Evolutionary conservation across 1,140 invertebrate genomes (phyloP).

Genomic region (Schlechtendalia chinensis): DNA sequence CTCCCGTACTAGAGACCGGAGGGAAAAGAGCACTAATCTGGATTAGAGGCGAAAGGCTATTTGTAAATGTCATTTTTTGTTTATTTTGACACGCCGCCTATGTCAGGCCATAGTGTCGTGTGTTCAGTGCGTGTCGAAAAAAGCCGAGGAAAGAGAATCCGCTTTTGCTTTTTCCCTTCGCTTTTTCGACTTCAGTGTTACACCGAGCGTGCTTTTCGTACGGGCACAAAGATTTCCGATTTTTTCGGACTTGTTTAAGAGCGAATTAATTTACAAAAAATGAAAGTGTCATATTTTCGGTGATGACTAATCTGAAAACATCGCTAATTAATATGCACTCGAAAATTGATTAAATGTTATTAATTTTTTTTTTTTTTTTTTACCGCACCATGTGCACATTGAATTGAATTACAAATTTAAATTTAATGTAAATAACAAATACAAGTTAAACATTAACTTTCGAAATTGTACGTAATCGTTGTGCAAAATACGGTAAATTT

Average conservation of each 20-base stretch:
- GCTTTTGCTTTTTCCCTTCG: not conserved
- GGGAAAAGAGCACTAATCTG: slow-evolving; percentile 3
- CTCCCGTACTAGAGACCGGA: not conserved
- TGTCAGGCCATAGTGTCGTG: no score
- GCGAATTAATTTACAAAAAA: not conserved
- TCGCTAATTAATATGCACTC: no score
- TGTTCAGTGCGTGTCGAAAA: not conserved
- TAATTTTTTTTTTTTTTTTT: no score
- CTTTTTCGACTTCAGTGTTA: not conserved
- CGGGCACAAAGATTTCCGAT: not conserved
- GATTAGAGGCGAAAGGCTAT: slow-evolving; percentile 31
- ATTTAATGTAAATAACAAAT: no score
- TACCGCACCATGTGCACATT: no score
- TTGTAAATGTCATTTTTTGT: slow-evolving; percentile 35
- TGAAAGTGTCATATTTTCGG: no score
- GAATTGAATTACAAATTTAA: no score
- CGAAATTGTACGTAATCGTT: no score
- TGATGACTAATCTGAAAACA: no score
- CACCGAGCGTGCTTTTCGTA: not conserved
- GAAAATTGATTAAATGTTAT: no score
- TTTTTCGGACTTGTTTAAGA: not conserved
- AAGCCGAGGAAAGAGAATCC: not conserved
- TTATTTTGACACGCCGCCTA: not conserved
- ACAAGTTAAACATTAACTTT: no score
- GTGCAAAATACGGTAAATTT: no score